Evolutionary conservation across 1,140 invertebrate species (phyloP), one percentile per base, ranked within the genome.

Genomic region (Aricia agestis): DNA sequence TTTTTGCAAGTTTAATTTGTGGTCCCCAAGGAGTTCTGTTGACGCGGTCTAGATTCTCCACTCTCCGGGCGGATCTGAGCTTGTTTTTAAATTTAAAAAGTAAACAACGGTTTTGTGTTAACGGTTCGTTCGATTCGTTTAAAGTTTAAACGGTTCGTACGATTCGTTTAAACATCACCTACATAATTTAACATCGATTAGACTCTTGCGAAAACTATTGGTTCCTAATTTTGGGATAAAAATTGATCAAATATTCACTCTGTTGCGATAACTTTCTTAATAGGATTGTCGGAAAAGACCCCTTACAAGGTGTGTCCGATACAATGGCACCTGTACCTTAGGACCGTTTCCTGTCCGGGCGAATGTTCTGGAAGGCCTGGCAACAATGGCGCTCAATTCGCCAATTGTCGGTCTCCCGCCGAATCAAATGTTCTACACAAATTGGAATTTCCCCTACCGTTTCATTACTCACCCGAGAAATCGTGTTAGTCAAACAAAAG

Each of bases 41-140:
- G 76, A 77, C 76, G 70, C 71, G 69, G 71, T 72, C 71, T 71
- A 58, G 58, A 63, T 69, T 74, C 52, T 63, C 71, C 68, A 72
- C 72, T 72, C 71, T 42, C 36, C 6, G 36, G 36, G 2, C 36
- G 36, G 36, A 36, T 36, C 36, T 7, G 36, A 2, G 36, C 36
- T 36, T 69, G 45, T 52, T 52, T 52, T 52, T 52, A 15, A 5
- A 5, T 36, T 36, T 36, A 36, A 36, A 25, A 6, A 32, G 32
- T 36, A 36, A 36, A 36, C 36, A 36, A 36, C 1, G 36, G 36
- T 9, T 36, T 36, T 36, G 6, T 36, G 6, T 9, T 2, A 36
- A 36, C 36, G 9, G 36, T 36, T 9, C 9, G 36, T 36, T 36
- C 5, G 36, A 4, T 36, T 36, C 36, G 6, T 36, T 9, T 36